Base-by-base conservation (phyloP, 2,113 vertebrate species). In the Peromyscus polionotus region DNA sequence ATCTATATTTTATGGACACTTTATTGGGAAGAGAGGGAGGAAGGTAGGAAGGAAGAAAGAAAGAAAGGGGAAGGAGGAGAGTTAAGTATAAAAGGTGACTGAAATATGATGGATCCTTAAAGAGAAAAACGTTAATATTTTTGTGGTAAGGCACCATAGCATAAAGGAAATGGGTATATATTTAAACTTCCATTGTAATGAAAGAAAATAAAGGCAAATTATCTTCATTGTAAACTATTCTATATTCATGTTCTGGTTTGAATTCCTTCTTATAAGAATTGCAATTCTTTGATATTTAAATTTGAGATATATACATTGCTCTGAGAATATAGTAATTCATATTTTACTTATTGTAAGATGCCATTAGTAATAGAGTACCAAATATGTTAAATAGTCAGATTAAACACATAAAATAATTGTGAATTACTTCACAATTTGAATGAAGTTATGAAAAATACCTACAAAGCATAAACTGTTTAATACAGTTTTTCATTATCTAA, bases 211-310 rank as follows among this genome's bases (percentile, higher is more conserved):
- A 59, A 59, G 17, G 57, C 54, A 54, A 54, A 54, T 54, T 54
- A 14, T 54, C 54, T 54, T 54, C 54, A 54, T 54, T 54, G 54
- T 12, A 59, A 94, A 67, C 70, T 61, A 77, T 88, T 88, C 39
- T 51, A 48, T 93, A 54, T 83, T 9, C 57, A 28, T 93, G 8
- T 91, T 91, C n/a, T 24, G 83, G 19, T 33, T 39, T 93, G 70
- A 61, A 73, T 93, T 79, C 31, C 33, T 79, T 31, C 33, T 80
- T 93, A 61, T 13, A 84, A 54, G 13, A 91, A 79, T 42, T 42
- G 42, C 42, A 91, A 57, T 42, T 42, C 75, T 72, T 95, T 93
- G 42, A 95, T 79, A 91, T 92, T 9, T 93, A 95, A 68, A 95
- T 86, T 54, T 54, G 54, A 54, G 54, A 54, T 45, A 54, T 39